phyloP scores from a whole-genome alignment of 2,888 invertebrate species.

The Lepidochrysops patricia region DNA sequence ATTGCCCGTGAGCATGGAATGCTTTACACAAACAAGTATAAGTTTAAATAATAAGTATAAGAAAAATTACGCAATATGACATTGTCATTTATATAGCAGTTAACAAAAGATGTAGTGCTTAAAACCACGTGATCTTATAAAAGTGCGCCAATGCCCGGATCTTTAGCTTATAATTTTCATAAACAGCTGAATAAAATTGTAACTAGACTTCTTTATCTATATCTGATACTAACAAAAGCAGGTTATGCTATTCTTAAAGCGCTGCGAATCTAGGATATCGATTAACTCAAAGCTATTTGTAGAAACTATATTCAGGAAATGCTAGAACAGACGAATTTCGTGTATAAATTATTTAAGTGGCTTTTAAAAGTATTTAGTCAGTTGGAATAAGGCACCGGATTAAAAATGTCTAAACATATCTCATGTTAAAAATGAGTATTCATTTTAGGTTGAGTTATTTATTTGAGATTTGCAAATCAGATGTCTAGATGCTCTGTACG shows the following conservation, averaged over 20 bases:
- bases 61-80: too few species aligned
- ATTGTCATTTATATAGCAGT: too few species aligned
- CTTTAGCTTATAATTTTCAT: too few species aligned
- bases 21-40: too few species aligned
- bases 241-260: neutral
- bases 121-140: too few species aligned
- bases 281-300: neutral
- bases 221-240: neutral
- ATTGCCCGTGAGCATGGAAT: too few species aligned
- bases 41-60: too few species aligned
- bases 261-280: neutral
- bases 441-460: neutral
- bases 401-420: neutral
- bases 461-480: neutral
- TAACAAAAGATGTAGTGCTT: too few species aligned
- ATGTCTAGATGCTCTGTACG: neutral
- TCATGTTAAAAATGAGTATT: neutral
- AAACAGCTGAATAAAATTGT: too few species aligned
- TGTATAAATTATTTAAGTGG: neutral
- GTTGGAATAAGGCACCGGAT: neutral
- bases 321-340: neutral
- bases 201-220: neutral
- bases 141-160: too few species aligned
- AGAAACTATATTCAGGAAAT: neutral
- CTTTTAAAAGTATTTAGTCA: neutral